Percentiles rank a stretch among this genome's conserved stretches.
Evolutionary conservation across 2,797 vertebrate genomes (phyloP).

Genomic region (Carcharodon carcharias): DNA sequence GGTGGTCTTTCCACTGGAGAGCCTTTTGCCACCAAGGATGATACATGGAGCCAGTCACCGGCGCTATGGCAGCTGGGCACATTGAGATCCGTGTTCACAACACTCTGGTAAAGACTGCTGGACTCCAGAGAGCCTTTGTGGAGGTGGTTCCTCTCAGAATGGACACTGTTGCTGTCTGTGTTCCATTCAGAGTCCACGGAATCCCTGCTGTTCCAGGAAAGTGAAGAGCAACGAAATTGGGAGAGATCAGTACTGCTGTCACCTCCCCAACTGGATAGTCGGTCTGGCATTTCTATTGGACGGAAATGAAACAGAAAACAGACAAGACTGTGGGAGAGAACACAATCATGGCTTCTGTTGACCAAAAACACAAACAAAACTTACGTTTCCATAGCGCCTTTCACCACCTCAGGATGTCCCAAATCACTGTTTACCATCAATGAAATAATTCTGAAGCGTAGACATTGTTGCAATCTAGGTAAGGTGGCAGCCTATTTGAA

Average conservation of each 20-base stretch:
- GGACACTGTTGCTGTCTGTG: background rate
- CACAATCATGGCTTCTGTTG: background rate
- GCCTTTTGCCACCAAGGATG: slow-evolving; percentile 40
- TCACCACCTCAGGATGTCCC: background rate
- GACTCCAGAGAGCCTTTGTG: background rate
- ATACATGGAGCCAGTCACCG: slow-evolving; percentile 46
- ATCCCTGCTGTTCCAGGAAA: slow-evolving; percentile 37
- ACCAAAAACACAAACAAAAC: background rate
- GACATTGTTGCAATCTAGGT: background rate
- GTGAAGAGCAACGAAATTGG: slow-evolving; percentile 40
- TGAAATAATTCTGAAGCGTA: background rate
- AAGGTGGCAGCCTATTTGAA: background rate
- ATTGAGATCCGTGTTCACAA: slow-evolving; percentile 32
- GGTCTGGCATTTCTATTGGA: background rate
- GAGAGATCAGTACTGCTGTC: slow-evolving; percentile 43
- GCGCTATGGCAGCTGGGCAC: slow-evolving; percentile 48
- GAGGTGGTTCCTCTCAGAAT: background rate
- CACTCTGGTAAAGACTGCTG: background rate
- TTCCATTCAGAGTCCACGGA: background rate
- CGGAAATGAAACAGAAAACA: background rate
- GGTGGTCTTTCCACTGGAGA: slow-evolving; percentile 47
- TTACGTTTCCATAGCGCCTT: background rate
- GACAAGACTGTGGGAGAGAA: background rate
- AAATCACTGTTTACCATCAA: background rate
- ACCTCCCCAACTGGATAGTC: background rate